Percentiles rank a stretch among this genome's conserved stretches.
These are phyloP conservation scores for Morinoia aosen DNA, from an alignment of 2,888 invertebrate genomes.

Conservation along the genomic window DNA sequence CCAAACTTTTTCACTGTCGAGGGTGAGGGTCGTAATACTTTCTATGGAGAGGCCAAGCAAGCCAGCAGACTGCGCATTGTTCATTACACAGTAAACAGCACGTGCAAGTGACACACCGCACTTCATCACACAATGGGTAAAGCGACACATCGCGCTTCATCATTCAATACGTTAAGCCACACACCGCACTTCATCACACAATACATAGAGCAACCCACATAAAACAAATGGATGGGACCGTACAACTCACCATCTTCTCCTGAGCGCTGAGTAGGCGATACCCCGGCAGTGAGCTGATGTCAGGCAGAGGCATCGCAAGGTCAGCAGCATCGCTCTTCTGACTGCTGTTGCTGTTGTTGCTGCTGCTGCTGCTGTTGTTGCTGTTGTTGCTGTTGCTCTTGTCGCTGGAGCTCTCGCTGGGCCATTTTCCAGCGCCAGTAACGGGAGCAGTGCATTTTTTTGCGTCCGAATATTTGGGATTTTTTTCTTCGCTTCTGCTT, in stretches of 20 bases:
- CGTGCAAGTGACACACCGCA: too few species aligned
- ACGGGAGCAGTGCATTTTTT: constrained; percentile 67
- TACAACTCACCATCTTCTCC: constrained; percentile 71
- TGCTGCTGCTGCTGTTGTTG: constrained; percentile 62
- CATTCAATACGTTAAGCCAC: too few species aligned
- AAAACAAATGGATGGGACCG: too few species aligned
- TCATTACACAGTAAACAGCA: too few species aligned
- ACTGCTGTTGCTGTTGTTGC: constrained; percentile 60
- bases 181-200: too few species aligned
- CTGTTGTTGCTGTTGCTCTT: constrained; percentile 65
- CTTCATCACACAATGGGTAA: too few species aligned
- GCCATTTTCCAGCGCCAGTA: constrained; percentile 68
- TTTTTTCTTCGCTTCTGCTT: constrained; percentile 67
- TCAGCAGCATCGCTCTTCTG: constrained; percentile 63
- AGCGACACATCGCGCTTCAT: too few species aligned
- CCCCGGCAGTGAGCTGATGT: constrained; percentile 70
- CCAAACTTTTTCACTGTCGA: too few species aligned
- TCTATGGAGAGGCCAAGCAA: too few species aligned
- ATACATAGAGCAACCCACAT: too few species aligned
- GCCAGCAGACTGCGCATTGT: too few species aligned
- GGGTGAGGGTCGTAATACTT: too few species aligned
- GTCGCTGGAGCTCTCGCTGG: constrained; percentile 67
- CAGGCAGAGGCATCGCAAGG: constrained; percentile 59
- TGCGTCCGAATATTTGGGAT: constrained; percentile 68
- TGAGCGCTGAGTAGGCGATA: constrained; percentile 71